Evolutionary conservation across 64 coral and sea anemone genomes (phyloP).

Genomic region (Catalaphyllia jardinei): DNA sequence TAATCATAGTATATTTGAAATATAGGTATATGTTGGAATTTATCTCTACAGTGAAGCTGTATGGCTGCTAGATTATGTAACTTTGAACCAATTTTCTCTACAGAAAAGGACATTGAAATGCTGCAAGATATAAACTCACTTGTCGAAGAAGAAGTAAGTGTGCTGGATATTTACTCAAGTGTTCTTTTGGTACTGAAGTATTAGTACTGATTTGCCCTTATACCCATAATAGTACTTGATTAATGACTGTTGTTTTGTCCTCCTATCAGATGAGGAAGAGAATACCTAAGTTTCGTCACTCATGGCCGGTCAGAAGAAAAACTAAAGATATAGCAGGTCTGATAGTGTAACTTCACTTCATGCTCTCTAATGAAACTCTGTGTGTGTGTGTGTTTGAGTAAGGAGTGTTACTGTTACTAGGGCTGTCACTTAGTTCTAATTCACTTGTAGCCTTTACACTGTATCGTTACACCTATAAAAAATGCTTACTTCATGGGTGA

Average conservation of each 20-base stretch:
- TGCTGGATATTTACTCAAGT: too few species aligned
- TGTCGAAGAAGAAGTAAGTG: conserved; percentile 73
- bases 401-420: neutral
- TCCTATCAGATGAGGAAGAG: conserved; percentile 47
- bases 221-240: too few species aligned
- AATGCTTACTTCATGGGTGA: too few species aligned
- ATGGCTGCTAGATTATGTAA: neutral
- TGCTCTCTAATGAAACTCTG: neutral
- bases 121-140: conserved; percentile 70
- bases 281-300: conserved; percentile 63
- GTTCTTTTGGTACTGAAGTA: too few species aligned
- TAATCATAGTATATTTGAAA: too few species aligned
- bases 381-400: neutral
- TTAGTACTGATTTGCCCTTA: too few species aligned
- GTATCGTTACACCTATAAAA: too few species aligned
- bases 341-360: neutral
- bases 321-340: conserved; percentile 62
- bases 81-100: neutral
- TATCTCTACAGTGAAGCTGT: too few species aligned
- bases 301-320: conserved; percentile 68
- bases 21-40: too few species aligned
- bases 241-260: neutral
- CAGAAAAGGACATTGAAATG: conserved; percentile 92
- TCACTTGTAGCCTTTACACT: too few species aligned
- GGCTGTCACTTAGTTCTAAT: too few species aligned